Conservation (phyloP, 2,888 invertebrate genomes). For the Chrysomela aeneicollis region DNA sequence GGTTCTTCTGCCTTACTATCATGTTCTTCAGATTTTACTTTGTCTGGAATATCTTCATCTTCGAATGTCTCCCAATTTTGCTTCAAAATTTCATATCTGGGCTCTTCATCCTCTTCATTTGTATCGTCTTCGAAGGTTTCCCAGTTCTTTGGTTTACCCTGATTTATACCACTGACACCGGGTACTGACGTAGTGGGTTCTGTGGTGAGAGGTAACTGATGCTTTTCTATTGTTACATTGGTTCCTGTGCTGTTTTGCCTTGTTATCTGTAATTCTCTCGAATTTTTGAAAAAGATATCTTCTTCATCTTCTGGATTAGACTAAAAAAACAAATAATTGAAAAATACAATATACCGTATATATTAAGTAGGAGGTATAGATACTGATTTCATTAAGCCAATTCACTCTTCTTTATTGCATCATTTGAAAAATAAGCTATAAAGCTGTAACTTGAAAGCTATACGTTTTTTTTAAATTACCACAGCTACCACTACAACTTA, state of each 20-base stretch:
- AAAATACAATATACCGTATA: no score
- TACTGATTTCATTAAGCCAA: no score
- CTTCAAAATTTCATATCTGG: conserved; percentile 41
- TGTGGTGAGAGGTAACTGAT: conserved; percentile 35
- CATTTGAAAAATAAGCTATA: no score
- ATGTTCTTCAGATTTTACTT: conserved; percentile 22
- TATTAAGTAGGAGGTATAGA: no score
- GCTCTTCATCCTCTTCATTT: conserved; percentile 39
- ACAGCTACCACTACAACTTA: no score
- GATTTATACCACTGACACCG: conserved; percentile 24
- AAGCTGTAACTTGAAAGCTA: no score
- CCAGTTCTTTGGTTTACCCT: conserved; percentile 41
- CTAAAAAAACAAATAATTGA: conserved; percentile 37
- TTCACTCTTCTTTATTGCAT: no score
- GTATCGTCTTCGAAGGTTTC: conserved; percentile 47
- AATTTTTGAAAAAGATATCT: conserved; percentile 64
- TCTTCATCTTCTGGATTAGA: conserved; percentile 61
- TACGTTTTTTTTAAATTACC: no score
- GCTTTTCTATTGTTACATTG: conserved; percentile 41
- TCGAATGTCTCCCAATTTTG: conserved; percentile 48
- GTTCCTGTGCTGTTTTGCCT: conserved; percentile 43
- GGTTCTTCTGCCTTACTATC: conserved; percentile 26
- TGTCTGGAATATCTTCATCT: conserved; percentile 23
- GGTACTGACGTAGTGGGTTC: conserved; percentile 19
- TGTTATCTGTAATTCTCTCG: conserved; percentile 53